phyloP scores from a whole-genome alignment of 2,888 invertebrate species.

The Pterobdella sp. region DNA sequence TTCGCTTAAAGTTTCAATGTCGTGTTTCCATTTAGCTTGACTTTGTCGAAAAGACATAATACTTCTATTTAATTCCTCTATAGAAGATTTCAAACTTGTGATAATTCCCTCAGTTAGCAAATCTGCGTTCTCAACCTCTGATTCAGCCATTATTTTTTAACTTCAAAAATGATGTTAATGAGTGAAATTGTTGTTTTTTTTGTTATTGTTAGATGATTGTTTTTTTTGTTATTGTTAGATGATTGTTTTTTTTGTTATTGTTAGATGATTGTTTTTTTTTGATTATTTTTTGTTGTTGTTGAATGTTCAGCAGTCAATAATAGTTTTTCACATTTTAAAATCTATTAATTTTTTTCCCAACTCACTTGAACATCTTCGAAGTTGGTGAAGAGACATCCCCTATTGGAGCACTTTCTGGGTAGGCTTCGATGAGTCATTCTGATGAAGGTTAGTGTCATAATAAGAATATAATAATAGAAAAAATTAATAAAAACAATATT shows the following conservation, averaged over 20 bases:
- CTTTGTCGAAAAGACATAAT: slow-evolving; percentile 76
- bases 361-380: slow-evolving; percentile 51
- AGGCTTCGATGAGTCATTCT: background rate
- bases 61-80: slow-evolving; percentile 83
- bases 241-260: too few species aligned
- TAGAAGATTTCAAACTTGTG: slow-evolving; percentile 77
- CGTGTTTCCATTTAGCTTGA: slow-evolving; percentile 76
- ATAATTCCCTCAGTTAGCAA: slow-evolving; percentile 76
- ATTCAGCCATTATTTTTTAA: background rate
- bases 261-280: too few species aligned
- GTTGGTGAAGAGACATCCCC: slow-evolving; percentile 50
- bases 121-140: slow-evolving; percentile 36
- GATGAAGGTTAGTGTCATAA: slow-evolving; percentile 13
- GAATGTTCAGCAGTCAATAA: too few species aligned
- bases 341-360: background rate
- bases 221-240: too few species aligned
- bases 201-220: too few species aligned
- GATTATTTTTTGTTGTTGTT: too few species aligned
- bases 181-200: too few species aligned
- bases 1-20: slow-evolving; percentile 71
- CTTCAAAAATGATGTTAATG: too few species aligned
- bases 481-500: too few species aligned
- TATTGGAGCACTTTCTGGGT: slow-evolving; percentile 41
- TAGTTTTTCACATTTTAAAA: too few species aligned
- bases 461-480: too few species aligned